Percentiles rank a stretch among this genome's conserved stretches.
Evolutionary conservation across 1,140 invertebrate genomes (phyloP).

Genomic region (Eciton burchellii): DNA sequence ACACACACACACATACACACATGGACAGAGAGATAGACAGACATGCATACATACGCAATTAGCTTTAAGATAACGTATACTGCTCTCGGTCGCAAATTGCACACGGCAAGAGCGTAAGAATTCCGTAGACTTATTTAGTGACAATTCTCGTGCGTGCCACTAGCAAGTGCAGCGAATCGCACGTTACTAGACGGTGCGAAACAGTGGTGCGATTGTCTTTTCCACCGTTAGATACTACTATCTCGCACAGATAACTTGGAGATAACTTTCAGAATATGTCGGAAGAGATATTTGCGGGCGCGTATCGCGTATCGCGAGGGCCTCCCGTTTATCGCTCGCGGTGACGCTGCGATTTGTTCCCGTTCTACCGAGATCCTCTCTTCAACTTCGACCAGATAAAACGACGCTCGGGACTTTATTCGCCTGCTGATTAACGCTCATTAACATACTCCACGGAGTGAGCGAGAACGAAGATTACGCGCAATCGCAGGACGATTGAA

Average conservation of each 20-base stretch:
- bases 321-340: background rate
- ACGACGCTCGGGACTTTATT: background rate
- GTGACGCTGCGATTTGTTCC: background rate
- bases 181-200: background rate
- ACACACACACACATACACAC: too few species aligned
- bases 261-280: slow-evolving; percentile 9
- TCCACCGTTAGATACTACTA: slow-evolving; percentile 26
- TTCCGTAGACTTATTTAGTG: background rate
- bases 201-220: slow-evolving; percentile 10
- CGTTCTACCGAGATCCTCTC: too few species aligned
- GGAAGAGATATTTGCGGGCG: slow-evolving; percentile 3
- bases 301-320: background rate
- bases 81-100: too few species aligned
- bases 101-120: too few species aligned
- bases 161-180: background rate
- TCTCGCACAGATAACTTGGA: background rate
- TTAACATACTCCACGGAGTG: too few species aligned
- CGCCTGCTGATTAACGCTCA: too few species aligned
- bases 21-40: too few species aligned
- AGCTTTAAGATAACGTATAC: too few species aligned
- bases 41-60: too few species aligned
- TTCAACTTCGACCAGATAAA: slow-evolving; percentile 20
- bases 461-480: too few species aligned
- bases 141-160: background rate
- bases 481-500: too few species aligned